These are phyloP conservation scores for Pararge aegeria DNA, from an alignment of 1,140 invertebrate species.

Conservation along the genomic window DNA sequence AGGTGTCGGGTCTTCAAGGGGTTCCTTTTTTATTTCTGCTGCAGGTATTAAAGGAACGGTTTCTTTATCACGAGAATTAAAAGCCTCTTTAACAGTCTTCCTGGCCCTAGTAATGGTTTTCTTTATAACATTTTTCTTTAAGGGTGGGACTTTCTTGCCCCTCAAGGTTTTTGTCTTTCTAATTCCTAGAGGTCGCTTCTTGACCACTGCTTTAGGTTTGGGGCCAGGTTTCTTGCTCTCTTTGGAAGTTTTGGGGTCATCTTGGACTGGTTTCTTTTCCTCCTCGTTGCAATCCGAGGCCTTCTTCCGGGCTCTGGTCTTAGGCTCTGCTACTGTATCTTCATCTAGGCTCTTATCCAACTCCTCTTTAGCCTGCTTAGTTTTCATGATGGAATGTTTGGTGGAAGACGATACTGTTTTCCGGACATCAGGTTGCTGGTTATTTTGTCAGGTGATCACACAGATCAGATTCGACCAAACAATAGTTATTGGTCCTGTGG, in stretches of 20 bases:
- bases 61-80: slow-evolving; percentile 57
- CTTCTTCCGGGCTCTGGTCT: slow-evolving; percentile 71
- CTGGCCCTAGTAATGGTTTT: slow-evolving; percentile 50
- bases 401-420: slow-evolving; percentile 58
- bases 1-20: slow-evolving; percentile 56
- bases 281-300: slow-evolving; percentile 63
- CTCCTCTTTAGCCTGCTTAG: slow-evolving; percentile 73
- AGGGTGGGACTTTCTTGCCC: slow-evolving; percentile 61
- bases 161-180: slow-evolving; percentile 70
- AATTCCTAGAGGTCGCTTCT: slow-evolving; percentile 68
- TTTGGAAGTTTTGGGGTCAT: slow-evolving; percentile 69
- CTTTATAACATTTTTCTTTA: slow-evolving; percentile 66
- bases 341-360: slow-evolving; percentile 70
- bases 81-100: slow-evolving; percentile 54
- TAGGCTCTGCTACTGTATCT: slow-evolving; percentile 65
- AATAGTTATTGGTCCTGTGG: not conserved
- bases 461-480: not conserved
- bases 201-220: slow-evolving; percentile 61
- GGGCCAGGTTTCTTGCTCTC: slow-evolving; percentile 58
- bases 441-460: slow-evolving; percentile 29
- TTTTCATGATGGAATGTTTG: slow-evolving; percentile 77
- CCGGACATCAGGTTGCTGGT: slow-evolving; percentile 71
- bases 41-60: slow-evolving; percentile 62
- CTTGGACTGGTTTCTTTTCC: slow-evolving; percentile 59
- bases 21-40: slow-evolving; percentile 74